Conservation (phyloP, 2,888 invertebrate species). For the Ennomos erosarius region DNA sequence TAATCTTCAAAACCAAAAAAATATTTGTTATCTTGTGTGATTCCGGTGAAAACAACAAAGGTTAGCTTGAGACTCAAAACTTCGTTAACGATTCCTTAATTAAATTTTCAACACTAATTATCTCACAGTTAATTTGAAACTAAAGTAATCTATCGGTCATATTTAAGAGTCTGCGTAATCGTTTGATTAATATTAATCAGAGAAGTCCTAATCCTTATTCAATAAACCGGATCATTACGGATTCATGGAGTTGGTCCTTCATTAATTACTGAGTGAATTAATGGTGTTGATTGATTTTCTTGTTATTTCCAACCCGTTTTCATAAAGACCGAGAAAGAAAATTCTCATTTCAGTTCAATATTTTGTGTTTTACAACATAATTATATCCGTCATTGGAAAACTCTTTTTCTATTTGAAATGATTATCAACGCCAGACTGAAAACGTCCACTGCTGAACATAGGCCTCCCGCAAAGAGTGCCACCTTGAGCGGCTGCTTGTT, state of each 20-base stretch:
- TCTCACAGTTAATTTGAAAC: conserved; percentile 12
- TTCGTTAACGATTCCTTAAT: neutral
- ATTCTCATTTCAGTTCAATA: too few relatives aligned
- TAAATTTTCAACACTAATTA: conserved; percentile 9
- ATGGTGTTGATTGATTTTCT: conserved; percentile 13
- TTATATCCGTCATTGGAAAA: too few relatives aligned
- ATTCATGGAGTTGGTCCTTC: conserved; percentile 33
- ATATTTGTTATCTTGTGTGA: too few relatives aligned
- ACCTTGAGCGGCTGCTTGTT: too few relatives aligned
- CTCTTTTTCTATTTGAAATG: too few relatives aligned
- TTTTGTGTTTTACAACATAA: too few relatives aligned
- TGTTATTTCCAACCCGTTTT: neutral
- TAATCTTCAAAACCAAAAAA: too few relatives aligned
- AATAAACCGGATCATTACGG: conserved; percentile 30
- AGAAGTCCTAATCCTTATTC: conserved; percentile 25
- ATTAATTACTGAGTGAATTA: conserved; percentile 28
- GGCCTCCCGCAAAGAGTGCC: too few relatives aligned
- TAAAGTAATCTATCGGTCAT: conserved; percentile 17
- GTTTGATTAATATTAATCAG: conserved; percentile 25
- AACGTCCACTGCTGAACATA: too few relatives aligned
- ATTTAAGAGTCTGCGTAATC: conserved; percentile 27
- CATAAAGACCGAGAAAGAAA: too few relatives aligned
- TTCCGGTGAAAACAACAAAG: too few relatives aligned
- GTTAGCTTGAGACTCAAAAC: conserved; percentile 1
- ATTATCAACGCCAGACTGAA: too few relatives aligned